phyloP scores from a whole-genome alignment of 2,113 vertebrate genomes.

The Ibidorhyncha struthersii region DNA sequence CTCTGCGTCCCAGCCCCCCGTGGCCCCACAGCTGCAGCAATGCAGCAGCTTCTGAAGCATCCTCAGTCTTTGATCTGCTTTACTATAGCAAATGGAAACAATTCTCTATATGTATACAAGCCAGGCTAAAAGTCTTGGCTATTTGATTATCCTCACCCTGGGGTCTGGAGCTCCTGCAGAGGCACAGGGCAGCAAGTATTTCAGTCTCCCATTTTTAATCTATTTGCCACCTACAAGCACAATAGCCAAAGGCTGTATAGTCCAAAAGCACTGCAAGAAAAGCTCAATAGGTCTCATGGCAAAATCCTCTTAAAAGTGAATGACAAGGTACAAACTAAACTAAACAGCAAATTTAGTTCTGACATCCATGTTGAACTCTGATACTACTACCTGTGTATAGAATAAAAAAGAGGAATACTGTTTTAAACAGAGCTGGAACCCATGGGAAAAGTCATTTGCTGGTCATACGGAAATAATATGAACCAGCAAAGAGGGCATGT shows the following conservation, averaged over 20 bases:
- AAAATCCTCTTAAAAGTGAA: conserved; percentile 12
- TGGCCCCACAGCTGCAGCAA: neutral
- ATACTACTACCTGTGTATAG: neutral
- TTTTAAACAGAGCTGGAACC: neutral
- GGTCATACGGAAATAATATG: neutral
- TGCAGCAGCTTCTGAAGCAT: neutral
- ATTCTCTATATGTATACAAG: neutral
- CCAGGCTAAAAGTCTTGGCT: neutral
- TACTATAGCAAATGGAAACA: neutral
- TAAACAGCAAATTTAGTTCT: neutral
- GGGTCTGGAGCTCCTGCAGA: neutral
- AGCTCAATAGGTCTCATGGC: neutral
- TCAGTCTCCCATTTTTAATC: neutral
- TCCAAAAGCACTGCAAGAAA: neutral
- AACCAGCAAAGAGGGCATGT: neutral
- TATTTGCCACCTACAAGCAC: neutral
- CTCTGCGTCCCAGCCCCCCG: accelerated
- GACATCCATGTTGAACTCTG: neutral
- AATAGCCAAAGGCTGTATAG: neutral
- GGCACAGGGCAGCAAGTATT: neutral
- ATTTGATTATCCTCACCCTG: neutral
- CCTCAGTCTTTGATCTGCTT: neutral
- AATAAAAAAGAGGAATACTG: neutral
- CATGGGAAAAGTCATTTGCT: neutral
- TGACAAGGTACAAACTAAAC: neutral